Base-by-base conservation (phyloP, 2,113 vertebrate species). In the Suncus etruscus region DNA sequence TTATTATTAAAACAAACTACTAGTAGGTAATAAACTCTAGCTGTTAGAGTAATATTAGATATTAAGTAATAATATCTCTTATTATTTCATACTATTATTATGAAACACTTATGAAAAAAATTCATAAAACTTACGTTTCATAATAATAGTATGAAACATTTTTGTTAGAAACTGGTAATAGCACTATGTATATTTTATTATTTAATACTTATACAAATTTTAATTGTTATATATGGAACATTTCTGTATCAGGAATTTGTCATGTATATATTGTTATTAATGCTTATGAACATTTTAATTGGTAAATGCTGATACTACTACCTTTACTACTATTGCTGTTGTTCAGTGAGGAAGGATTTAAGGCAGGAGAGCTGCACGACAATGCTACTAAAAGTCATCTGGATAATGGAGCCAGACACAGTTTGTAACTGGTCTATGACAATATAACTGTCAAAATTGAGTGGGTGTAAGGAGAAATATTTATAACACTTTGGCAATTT, bases 181-280 rank as follows among this genome's bases (percentile, higher is more conserved):
- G 58, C 16, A 61, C 54, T 22, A 61, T 3, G 8, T 68, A 31
- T 76, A 72, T 58, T 69, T 85, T 70, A 39, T 83, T 65, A 47
- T 83, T 65, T 84, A 80, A 77, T 51, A 31, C 9, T 83, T 11
- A 63, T 63, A 84, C 32, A 93, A 39, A 31, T 39, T 39, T 39
- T 39, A 39, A 39, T 39, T 39, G 39, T 39, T 5, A 39, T 5
- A 39, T 39, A 39, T 39, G 39, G 39, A 39, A 39, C 39, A 39
- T 39, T 39, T 39, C 39, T 39, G 39, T 39, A 39, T 39, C 39
- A 39, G 39, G 39, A 39, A 39, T 39, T 39, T 3, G 39, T 39
- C 39, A 39, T 39, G 39, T 39, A 39, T 39, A 39, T 39, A 39
- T 39, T 39, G 39, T 39, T 39, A 39, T 39, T 39, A 39, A 39